These are phyloP conservation scores for Melanotaenia pygmaea DNA, from an alignment of 2,797 vertebrate genomes.

Conservation along the genomic window DNA sequence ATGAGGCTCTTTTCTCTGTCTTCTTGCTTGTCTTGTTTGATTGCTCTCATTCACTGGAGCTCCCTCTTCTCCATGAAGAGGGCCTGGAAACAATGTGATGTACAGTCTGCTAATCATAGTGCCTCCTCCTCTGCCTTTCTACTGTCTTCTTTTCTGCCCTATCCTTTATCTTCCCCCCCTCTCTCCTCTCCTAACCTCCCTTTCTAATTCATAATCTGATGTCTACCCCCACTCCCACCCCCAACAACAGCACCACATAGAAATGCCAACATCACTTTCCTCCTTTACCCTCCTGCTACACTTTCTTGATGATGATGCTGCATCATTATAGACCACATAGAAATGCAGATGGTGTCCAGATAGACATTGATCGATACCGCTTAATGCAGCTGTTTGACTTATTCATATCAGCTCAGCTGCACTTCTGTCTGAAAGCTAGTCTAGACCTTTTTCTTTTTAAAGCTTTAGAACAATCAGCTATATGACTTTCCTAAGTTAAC, in stretches of 20 bases:
- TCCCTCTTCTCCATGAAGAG: slow-evolving; percentile 12
- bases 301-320: slow-evolving; percentile 29
- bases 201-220: background rate
- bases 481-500: background rate
- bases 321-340: slow-evolving; percentile 40
- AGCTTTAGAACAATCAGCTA: background rate
- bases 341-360: slow-evolving; percentile 43
- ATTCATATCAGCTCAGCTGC: slow-evolving; percentile 23
- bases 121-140: background rate
- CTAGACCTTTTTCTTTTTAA: slow-evolving; percentile 13
- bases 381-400: slow-evolving; percentile 30
- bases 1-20: slow-evolving; percentile 24
- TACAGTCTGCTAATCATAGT: slow-evolving; percentile 25
- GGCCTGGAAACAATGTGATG: slow-evolving; percentile 18
- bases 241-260: background rate
- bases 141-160: background rate
- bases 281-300: background rate
- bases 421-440: background rate
- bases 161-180: background rate
- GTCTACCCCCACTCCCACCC: background rate
- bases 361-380: slow-evolving; percentile 43
- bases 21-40: slow-evolving; percentile 36
- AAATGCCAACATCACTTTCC: background rate
- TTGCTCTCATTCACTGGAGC: slow-evolving; percentile 45
- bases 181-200: background rate